A percentile compares a stretch with the other conserved stretches of the same genome.
These are phyloP conservation scores for Hemithea aestivaria DNA, from an alignment of 2,888 invertebrate genomes.

Conservation along the genomic window DNA sequence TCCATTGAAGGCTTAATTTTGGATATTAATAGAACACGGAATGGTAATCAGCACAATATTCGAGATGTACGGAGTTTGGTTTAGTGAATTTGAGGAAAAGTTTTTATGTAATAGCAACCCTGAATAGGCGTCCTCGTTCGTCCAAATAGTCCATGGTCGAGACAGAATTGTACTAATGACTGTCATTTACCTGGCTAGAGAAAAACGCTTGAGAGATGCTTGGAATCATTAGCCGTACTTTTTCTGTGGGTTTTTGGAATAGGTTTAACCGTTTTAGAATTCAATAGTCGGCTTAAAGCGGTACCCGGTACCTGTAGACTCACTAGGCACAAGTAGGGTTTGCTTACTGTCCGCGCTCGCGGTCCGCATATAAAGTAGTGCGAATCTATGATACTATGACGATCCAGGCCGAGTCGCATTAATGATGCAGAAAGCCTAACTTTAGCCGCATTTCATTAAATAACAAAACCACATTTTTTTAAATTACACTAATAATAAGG, in stretches of 20 bases:
- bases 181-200: constrained; percentile 15
- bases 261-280: constrained; percentile 6
- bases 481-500: no score
- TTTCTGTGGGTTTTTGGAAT: constrained; percentile 5
- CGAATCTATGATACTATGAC: no score
- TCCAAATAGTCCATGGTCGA: constrained; percentile 26
- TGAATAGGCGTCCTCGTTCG: constrained; percentile 22
- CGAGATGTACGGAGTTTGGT: not conserved
- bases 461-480: no score
- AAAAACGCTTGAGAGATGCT: constrained; percentile 7
- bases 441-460: constrained; percentile 6
- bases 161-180: constrained; percentile 20
- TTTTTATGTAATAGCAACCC: constrained; percentile 15
- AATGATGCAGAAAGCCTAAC: constrained; percentile 4
- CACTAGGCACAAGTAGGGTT: constrained; percentile 4
- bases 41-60: not conserved
- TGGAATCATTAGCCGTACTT: constrained; percentile 1
- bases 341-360: not conserved
- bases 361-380: constrained; percentile 9
- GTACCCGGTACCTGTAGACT: no score
- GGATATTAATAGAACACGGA: not conserved
- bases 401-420: not conserved
- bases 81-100: constrained; percentile 2
- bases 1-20: not conserved
- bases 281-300: constrained; percentile 2